phyloP scores from a whole-genome alignment of 2,113 vertebrate genomes.

The Proteles cristata region DNA sequence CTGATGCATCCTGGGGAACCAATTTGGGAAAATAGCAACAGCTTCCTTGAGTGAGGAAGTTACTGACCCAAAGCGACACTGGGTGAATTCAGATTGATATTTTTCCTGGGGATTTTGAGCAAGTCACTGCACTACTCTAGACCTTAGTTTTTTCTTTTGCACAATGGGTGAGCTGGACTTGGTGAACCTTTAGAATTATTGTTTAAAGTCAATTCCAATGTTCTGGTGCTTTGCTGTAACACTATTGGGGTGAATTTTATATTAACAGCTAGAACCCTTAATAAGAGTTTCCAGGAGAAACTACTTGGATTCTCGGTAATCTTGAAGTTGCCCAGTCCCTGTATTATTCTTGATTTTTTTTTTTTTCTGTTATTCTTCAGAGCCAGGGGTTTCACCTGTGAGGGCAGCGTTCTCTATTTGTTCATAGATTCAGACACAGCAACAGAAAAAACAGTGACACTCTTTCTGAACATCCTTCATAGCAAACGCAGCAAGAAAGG shows the following conservation, averaged over 20 bases:
- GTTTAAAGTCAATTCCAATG: background rate
- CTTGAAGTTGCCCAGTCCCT: background rate
- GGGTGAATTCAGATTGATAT: background rate
- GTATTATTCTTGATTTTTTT: background rate
- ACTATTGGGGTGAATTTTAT: background rate
- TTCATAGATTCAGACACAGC: background rate
- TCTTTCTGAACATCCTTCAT: background rate
- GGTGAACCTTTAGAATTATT: background rate
- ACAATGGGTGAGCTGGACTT: background rate
- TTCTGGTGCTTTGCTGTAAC: background rate
- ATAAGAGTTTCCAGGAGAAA: background rate
- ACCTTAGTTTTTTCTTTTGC: background rate
- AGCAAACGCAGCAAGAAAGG: background rate
- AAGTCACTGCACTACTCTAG: background rate
- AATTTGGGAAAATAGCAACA: background rate
- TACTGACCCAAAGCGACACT: background rate
- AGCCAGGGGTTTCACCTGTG: background rate
- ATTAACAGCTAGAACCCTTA: background rate
- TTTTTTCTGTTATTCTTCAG: background rate
- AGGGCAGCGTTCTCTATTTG: background rate
- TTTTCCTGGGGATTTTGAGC: background rate
- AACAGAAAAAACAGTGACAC: accelerated
- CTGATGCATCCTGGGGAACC: background rate
- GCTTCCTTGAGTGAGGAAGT: background rate
- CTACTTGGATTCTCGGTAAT: background rate